Evolutionary conservation across 1,140 invertebrate species (phyloP), one percentile per base, ranked within the genome.

Genomic region (Drosophila sproati): DNA sequence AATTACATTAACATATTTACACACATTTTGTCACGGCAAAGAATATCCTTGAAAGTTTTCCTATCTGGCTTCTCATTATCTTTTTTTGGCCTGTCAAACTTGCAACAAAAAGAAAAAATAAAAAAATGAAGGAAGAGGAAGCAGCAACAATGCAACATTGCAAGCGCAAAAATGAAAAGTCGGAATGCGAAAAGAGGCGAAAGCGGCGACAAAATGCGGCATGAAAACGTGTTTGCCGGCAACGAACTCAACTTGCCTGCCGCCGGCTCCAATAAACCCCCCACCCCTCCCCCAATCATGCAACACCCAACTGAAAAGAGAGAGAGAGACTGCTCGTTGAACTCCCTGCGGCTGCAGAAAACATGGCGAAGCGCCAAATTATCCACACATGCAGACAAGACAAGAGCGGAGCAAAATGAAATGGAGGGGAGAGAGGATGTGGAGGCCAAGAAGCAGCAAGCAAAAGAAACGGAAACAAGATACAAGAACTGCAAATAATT

Each of bases 351-450:
- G 41, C 56, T 32, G 43, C 56, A 80, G 85, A 80, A 89, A 89
- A 89, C 80, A 88, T 88, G 85, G 85, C 85, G 77, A 85, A 88
- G 85, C 86, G 85, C 85, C 85, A 88, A 88, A 88, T 89, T 88
- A 85, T 88, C 80, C 85, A 82, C 85, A 73, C 85, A 88, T 89
- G 80, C 72, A 56, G 50, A 59, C 59, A 72, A 57, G 10, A 20
- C 35, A 51, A 52, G 34, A 31, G 20, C 37, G n/a, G 28, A 39
- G 8, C 47, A 52, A 54, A 10, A 34, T 32, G 45, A 55, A 51
- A 43, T 39, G 6, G 8, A 35, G 20, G 41, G 41, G 32, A 60
- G 10, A 10, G 67, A 78, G 71, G 41, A 86, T 45, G 59, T 51
- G 63, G 54, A 54, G 10, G 37, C 37, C 29, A 66, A 35, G 50